These are phyloP conservation scores for Lasioglossum albipes DNA, from an alignment of 1,140 invertebrate species.

Conservation along the genomic window DNA sequence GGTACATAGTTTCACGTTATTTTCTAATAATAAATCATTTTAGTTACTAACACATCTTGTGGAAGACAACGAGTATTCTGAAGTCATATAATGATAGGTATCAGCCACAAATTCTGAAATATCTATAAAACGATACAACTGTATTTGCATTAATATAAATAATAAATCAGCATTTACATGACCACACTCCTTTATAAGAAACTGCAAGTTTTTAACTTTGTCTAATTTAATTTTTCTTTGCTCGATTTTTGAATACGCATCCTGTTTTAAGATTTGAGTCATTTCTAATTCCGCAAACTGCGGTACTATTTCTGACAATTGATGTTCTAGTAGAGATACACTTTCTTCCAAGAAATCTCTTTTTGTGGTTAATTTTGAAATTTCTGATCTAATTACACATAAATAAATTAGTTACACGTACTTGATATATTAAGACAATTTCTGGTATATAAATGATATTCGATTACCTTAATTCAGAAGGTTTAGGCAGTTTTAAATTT, in stretches of 20 bases:
- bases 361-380: conserved; percentile 63
- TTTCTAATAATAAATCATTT: background rate
- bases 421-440: conserved; percentile 35
- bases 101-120: conserved; percentile 70
- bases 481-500: conserved; percentile 61
- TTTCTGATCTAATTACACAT: conserved; percentile 66
- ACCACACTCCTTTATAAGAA: conserved; percentile 69
- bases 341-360: conserved; percentile 72
- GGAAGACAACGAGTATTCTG: conserved; percentile 70
- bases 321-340: conserved; percentile 59
- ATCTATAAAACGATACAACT: conserved; percentile 66
- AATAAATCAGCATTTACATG: conserved; percentile 72
- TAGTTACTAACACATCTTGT: conserved; percentile 71
- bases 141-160: conserved; percentile 72
- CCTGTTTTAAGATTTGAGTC: conserved; percentile 64
- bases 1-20: background rate
- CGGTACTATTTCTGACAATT: conserved; percentile 62
- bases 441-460: conserved; percentile 38
- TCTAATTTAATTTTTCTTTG: conserved; percentile 60
- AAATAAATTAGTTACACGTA: conserved; percentile 16
- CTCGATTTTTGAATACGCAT: conserved; percentile 60
- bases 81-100: conserved; percentile 69
- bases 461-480: conserved; percentile 57
- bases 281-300: conserved; percentile 64
- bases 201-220: conserved; percentile 68